Conservation (phyloP, 2,888 invertebrate genomes). For the Microctonus aethiopoides region DNA sequence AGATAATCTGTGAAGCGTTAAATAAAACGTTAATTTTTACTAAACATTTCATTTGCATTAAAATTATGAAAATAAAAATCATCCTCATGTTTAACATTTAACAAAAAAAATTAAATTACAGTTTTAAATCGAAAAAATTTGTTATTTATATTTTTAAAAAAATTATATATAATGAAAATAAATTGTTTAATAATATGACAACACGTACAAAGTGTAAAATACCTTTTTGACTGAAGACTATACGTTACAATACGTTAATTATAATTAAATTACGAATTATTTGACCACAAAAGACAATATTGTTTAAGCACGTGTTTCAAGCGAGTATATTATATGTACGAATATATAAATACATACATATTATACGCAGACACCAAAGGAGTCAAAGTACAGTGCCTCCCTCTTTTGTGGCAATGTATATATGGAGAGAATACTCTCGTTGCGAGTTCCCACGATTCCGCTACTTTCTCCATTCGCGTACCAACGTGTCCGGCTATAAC, state of each 20-base stretch:
- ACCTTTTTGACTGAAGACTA: not conserved
- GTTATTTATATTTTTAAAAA: not conserved
- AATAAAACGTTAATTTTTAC: not conserved
- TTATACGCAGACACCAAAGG: too few relatives aligned
- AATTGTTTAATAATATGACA: not conserved
- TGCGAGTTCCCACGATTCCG: constrained; percentile 61
- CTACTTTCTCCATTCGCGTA: constrained; percentile 57
- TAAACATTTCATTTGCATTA: not conserved
- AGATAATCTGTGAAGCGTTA: not conserved
- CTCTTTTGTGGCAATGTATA: not conserved
- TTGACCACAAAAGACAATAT: constrained; percentile 10
- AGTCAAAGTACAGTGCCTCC: too few relatives aligned
- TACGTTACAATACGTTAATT: too few relatives aligned
- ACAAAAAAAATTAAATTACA: not conserved
- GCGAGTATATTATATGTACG: constrained; percentile 14
- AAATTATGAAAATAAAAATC: not conserved
- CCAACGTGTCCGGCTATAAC: constrained; percentile 44
- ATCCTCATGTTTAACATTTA: not conserved
- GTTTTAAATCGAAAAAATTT: not conserved
- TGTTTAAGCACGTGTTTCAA: constrained; percentile 19
- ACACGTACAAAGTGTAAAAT: not conserved
- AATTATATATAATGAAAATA: not conserved
- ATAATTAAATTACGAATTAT: constrained; percentile 6
- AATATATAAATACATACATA: constrained; percentile 3
- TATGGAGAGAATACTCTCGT: constrained; percentile 36